Percentiles rank a stretch among this genome's conserved stretches.
Conservation (phyloP, 2,888 invertebrate genomes). For the Hydraecia micacea region DNA sequence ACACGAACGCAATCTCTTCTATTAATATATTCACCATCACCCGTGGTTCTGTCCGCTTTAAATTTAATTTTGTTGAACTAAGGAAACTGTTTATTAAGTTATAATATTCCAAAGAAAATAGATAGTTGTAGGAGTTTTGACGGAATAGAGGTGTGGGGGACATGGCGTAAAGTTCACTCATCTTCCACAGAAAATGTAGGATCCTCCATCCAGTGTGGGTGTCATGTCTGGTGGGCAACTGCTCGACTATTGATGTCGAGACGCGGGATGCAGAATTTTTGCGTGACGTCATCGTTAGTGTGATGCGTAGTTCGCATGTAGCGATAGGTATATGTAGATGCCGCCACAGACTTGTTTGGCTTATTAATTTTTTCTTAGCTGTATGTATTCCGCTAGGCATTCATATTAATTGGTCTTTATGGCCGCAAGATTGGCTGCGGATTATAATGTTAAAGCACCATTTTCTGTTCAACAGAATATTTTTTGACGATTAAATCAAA, state of each 20-base stretch:
- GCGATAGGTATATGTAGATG: too few species aligned
- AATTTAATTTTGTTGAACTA: slow-evolving; percentile 32
- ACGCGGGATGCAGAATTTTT: too few species aligned
- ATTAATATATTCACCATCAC: slow-evolving; percentile 43
- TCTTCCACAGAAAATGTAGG: too few species aligned
- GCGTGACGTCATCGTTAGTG: too few species aligned
- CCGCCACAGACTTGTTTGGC: background rate
- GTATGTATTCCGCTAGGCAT: background rate
- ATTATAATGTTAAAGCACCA: background rate
- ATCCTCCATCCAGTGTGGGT: too few species aligned
- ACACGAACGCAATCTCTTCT: slow-evolving; percentile 33
- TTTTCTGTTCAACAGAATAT: background rate
- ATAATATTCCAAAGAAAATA: slow-evolving; percentile 17
- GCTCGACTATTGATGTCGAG: too few species aligned
- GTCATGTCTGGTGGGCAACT: too few species aligned
- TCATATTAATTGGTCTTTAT: background rate
- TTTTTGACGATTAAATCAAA: background rate
- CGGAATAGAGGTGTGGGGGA: too few species aligned
- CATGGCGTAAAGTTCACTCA: too few species aligned
- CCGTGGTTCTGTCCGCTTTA: slow-evolving; percentile 24
- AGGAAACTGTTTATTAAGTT: background rate
- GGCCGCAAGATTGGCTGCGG: background rate
- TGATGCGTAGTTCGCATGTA: too few species aligned
- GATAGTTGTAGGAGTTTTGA: background rate
- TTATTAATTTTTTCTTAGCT: background rate